A percentile compares a stretch with the other conserved stretches of the same genome.
Evolutionary conservation across 2,797 vertebrate species (phyloP).

Genomic region (Malurus leucopterus): DNA sequence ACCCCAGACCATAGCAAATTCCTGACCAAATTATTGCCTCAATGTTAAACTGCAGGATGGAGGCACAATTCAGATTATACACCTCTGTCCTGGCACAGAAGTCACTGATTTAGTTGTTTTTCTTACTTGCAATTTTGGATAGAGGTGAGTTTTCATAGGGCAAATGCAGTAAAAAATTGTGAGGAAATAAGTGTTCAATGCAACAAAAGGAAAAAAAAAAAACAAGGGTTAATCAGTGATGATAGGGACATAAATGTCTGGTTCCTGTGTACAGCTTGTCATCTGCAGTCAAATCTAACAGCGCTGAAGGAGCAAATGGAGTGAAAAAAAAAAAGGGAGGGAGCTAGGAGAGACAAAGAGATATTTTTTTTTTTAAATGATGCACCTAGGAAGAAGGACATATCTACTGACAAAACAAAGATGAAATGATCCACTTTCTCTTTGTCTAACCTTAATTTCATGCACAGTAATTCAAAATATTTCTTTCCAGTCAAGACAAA

Average conservation of each 20-base stretch:
- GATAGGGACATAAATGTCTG: too few relatives aligned
- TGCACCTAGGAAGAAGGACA: not conserved
- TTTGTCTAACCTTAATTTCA: not conserved
- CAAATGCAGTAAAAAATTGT: not conserved
- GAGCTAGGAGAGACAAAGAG: fast-evolving
- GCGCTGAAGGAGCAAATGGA: too few relatives aligned
- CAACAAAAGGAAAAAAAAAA: not conserved
- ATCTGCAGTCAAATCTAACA: too few relatives aligned
- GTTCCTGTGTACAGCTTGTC: too few relatives aligned
- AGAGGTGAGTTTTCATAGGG: not conserved
- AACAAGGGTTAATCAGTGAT: too few relatives aligned
- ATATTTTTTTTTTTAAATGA: too few relatives aligned
- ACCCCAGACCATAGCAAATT: not conserved
- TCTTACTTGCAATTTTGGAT: not conserved
- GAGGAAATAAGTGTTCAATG: not conserved
- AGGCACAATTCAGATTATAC: not conserved
- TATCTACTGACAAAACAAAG: not conserved
- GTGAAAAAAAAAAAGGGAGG: fast-evolving
- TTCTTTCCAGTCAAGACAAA: not conserved
- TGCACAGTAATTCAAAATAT: not conserved
- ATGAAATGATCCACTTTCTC: not conserved
- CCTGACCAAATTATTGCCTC: not conserved
- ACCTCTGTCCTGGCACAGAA: not conserved
- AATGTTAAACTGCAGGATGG: not conserved
- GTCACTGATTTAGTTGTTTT: not conserved